Evolutionary conservation across 2,888 invertebrate species (phyloP), one percentile per base, ranked within the genome.

Genomic region (Endotricha flammealis): DNA sequence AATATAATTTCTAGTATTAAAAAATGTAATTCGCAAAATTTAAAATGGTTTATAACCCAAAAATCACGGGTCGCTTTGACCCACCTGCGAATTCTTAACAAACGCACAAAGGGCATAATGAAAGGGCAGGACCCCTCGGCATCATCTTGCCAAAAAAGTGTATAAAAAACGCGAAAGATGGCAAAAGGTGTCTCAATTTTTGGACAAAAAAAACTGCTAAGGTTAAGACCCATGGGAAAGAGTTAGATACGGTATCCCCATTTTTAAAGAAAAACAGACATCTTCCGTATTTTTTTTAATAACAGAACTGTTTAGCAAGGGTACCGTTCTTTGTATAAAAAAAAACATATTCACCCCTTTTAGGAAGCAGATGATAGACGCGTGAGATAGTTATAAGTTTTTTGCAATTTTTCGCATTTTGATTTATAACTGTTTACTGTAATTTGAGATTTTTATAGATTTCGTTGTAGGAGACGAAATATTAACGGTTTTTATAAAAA

Each of bases 201-300:
- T 60, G 56, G 56, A 67, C 66, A 75, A 74, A 79, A 77, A 81
- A 72, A 53, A 66, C 67, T 69, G 67, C 71, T 67, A 74, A 85
- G 83, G 83, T 85, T 86, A 85, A 85, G 85, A 85, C 75, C 78
- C 86, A 80, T 86, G 86, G 83, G 86, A 86, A 86, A 86, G 86
- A 86, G 86, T 86, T 86, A 79, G 78, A 68, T 68, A 68, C 68
- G 73, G 46, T 57, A 59, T 53, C 60, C 72, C 67, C 70, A 72
- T 77, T 73, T 63, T 58, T 59, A n/a, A n/a, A 61, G 64, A 63
- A 65, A 64, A 58, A 54, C 57, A n/a, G 22, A 32, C 61, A 70
- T 81, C 81, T 82, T 81, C 75, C 75, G 75, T 45, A 47, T 64
- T 70, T 66, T 64, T 60, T 73, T 79, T 75, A 67, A 20, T 65